A percentile compares a stretch with the other conserved stretches of the same genome.
Evolutionary conservation across 2,113 vertebrate genomes (phyloP).

Genomic region (Clupea harengus): DNA sequence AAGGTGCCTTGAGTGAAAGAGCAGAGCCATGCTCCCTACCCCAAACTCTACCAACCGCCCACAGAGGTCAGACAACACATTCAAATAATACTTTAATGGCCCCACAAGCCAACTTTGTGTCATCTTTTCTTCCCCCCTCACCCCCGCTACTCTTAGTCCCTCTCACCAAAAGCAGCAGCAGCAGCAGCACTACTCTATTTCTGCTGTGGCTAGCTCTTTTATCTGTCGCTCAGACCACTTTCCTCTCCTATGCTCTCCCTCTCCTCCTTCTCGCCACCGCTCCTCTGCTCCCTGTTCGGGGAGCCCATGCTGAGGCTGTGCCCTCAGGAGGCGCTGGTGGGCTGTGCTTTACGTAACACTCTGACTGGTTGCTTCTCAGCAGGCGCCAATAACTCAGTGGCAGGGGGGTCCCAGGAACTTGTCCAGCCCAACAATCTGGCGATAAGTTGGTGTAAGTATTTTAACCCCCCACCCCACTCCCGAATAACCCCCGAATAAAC

Average conservation of each 20-base stretch:
- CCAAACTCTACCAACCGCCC: background rate
- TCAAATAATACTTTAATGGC: background rate
- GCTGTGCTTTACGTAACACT: slow-evolving; percentile 63
- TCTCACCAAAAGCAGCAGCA: slow-evolving; percentile 1
- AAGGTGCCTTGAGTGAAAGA: background rate
- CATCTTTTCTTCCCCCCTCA: background rate
- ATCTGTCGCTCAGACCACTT: slow-evolving; percentile 18
- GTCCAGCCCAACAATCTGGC: slow-evolving; percentile 83
- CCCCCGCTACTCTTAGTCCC: background rate
- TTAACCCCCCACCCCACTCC: slow-evolving; percentile 52
- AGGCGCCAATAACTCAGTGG: slow-evolving; percentile 76
- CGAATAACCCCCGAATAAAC: background rate
- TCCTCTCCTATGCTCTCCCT: slow-evolving; percentile 9
- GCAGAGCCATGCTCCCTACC: background rate
- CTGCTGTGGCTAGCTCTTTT: background rate
- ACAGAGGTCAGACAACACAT: slow-evolving; percentile 2
- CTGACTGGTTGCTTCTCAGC: slow-evolving; percentile 79
- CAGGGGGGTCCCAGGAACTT: slow-evolving; percentile 79
- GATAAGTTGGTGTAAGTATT: slow-evolving; percentile 82
- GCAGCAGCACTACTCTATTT: slow-evolving; percentile 22
- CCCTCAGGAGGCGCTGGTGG: background rate
- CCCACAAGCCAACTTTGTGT: background rate
- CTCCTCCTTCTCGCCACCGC: slow-evolving; percentile 22
- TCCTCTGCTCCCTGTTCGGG: slow-evolving; percentile 30
- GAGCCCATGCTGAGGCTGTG: slow-evolving; percentile 11